Base-by-base conservation (phyloP, 64 coral and sea anemone species). In the Montipora sp. region DNA sequence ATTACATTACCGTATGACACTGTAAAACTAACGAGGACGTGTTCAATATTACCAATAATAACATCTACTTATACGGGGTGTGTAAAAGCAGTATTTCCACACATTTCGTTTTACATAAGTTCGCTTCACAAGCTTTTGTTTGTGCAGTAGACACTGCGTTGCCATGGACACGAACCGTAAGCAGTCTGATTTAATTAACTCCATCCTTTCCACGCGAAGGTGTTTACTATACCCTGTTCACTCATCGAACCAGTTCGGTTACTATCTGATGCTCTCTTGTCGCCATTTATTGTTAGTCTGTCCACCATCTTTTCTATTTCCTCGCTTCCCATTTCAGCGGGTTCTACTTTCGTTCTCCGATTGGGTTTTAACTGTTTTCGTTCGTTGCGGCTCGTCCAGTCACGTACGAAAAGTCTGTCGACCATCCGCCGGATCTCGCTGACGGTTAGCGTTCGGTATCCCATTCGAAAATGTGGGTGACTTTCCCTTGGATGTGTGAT, bases 141-240 rank as follows among this genome's bases (percentile, higher is more conserved):
- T 11, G 11, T 57, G 6, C 53, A 57, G 53, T 8, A 11, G 6
- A 57, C 68, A 71, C 20, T n/a, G 3, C 27, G 51, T 61, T 43
- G 21, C 59, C 59, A 7, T 46, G 59, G 27, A 36, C 22, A 83
- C 14, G 73, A 7, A 23, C 19, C 18, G 0, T 21, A 3, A 11
- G 24, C 44, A 48, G 46, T 11, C 7, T 57, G 36, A 36, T 36
- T 36, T 36, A 80, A 2, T 92, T 44, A 98, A 66, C 94, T 99
- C 91, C 94, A 99, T 11, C 98, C 98, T 69, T 96, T 99, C 89
- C 98, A 99, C 23, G 95, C 94, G 48, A 86, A 96, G 1, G 98
- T 99, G 59, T 99, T 99, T 9, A 90, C 88, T 77, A 99, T 86
- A 24, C 98, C 98, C 48, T 94, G 89, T 21, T 96, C 51, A 46